Conservation (phyloP, 2,113 vertebrate species). For the Chloropsis hardwickii region DNA sequence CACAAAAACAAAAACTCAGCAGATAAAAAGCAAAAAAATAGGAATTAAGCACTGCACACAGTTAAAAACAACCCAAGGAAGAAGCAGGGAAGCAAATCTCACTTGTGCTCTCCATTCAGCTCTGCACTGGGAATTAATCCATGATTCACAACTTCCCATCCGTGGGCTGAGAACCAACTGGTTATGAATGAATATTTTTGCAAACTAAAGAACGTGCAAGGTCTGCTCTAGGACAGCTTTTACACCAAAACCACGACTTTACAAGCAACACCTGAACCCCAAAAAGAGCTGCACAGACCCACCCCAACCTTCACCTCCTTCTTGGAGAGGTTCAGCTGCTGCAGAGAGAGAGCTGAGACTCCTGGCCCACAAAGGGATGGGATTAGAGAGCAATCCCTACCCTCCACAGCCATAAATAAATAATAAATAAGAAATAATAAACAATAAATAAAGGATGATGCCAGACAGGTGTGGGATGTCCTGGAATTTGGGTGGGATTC, state of each 20-base stretch:
- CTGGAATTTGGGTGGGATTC: not conserved
- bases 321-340: too few relatives aligned
- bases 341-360: not conserved
- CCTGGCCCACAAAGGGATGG: not conserved
- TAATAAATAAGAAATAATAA: too few relatives aligned
- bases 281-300: not conserved
- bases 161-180: not conserved
- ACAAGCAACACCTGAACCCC: accelerated
- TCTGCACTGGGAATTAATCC: not conserved
- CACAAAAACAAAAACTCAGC: too few relatives aligned
- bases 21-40: not conserved
- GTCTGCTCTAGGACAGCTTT: accelerated
- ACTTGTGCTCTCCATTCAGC: not conserved
- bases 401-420: not conserved
- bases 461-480: not conserved
- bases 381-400: not conserved
- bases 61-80: too few relatives aligned
- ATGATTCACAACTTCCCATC: not conserved
- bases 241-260: accelerated
- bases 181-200: not conserved
- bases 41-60: accelerated
- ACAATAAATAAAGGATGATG: not conserved
- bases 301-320: too few relatives aligned
- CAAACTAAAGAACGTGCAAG: accelerated
- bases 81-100: not conserved